phyloP scores from a whole-genome alignment of 2,113 vertebrate species.

The Semnopithecus entellus region DNA sequence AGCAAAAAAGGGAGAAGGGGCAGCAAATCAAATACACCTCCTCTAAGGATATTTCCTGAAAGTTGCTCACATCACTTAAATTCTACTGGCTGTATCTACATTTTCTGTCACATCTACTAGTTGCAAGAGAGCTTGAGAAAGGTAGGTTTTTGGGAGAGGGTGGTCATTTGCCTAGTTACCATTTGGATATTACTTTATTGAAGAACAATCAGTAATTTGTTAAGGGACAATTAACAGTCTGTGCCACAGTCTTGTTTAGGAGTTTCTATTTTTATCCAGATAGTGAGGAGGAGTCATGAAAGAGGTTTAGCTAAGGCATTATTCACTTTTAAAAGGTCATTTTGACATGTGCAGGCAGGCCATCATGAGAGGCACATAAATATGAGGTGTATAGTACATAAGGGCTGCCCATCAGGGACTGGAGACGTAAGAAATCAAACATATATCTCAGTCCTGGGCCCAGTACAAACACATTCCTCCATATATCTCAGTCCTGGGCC shows the following conservation, averaged over 20 bases:
- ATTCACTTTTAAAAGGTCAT: not conserved
- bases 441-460: too few relatives aligned
- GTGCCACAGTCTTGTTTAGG: not conserved
- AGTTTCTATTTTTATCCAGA: not conserved
- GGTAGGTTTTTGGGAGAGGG: not conserved
- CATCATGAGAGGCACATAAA: not conserved
- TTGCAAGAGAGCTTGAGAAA: not conserved
- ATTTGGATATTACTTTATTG: not conserved
- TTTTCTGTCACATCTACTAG: not conserved
- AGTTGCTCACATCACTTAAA: not conserved
- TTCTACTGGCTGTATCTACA: not conserved
- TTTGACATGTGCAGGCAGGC: not conserved
- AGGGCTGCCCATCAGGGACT: not conserved
- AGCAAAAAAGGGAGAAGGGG: not conserved
- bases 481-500: too few relatives aligned
- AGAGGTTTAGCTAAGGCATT: not conserved
- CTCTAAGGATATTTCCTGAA: not conserved
- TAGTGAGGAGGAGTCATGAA: accelerated
- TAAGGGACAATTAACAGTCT: not conserved
- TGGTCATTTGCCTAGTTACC: not conserved
- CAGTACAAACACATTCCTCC: too few relatives aligned
- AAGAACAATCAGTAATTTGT: not conserved
- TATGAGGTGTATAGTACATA: not conserved
- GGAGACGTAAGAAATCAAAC: too few relatives aligned
- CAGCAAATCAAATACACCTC: not conserved